phyloP scores from a whole-genome alignment of 1,140 invertebrate species.

The Agrilus planipennis region DNA sequence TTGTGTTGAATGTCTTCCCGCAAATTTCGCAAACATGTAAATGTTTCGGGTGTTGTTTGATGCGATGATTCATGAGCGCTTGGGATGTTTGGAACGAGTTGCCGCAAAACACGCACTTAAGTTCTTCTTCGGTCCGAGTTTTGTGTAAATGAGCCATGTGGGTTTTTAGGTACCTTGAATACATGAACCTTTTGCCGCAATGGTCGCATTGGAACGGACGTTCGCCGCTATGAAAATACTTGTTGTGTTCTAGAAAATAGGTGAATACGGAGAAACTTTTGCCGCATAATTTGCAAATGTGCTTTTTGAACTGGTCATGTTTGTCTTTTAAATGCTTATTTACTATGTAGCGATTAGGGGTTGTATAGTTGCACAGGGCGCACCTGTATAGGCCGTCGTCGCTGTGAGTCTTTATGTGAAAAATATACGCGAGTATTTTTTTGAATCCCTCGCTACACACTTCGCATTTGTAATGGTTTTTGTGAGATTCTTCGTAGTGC shows the following conservation, averaged over 20 bases:
- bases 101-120: slow-evolving; percentile 23
- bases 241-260: slow-evolving; percentile 39
- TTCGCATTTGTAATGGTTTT: slow-evolving; percentile 23
- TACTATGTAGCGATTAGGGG: slow-evolving; percentile 8
- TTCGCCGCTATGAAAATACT: slow-evolving; percentile 60
- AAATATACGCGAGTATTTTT: slow-evolving; percentile 22
- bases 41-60: slow-evolving; percentile 36
- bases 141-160: slow-evolving; percentile 28
- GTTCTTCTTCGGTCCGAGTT: slow-evolving; percentile 21
- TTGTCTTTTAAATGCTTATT: background rate
- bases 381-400: slow-evolving; percentile 37
- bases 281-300: slow-evolving; percentile 4
- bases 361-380: slow-evolving; percentile 35
- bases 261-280: slow-evolving; percentile 2
- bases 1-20: slow-evolving; percentile 47
- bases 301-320: slow-evolving; percentile 5
- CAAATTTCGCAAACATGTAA: slow-evolving; percentile 29
- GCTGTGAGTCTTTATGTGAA: slow-evolving; percentile 32
- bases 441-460: slow-evolving; percentile 18
- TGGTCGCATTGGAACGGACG: slow-evolving; percentile 46
- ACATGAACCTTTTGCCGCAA: background rate
- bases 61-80: slow-evolving; percentile 16
- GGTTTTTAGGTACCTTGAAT: background rate
- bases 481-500: slow-evolving; percentile 43
- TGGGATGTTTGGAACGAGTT: slow-evolving; percentile 29